A percentile compares a stretch with the other conserved stretches of the same genome.
Evolutionary conservation across 2,113 vertebrate genomes (phyloP).

Genomic region (Sapajus apella): DNA sequence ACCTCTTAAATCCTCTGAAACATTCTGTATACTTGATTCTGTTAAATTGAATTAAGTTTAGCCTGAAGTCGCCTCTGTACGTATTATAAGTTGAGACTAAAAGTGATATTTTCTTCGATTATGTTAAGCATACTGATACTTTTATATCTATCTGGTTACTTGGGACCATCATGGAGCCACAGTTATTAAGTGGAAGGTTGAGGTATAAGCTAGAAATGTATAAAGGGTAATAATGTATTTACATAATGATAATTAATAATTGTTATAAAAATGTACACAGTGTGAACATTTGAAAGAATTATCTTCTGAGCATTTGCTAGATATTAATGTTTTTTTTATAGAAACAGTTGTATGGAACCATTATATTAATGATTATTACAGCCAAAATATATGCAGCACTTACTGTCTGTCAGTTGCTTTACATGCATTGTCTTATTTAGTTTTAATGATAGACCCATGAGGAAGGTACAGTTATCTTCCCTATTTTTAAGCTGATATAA

Average conservation of each 20-base stretch:
- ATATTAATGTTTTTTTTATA: neutral
- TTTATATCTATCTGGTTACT: neutral
- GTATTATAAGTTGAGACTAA: neutral
- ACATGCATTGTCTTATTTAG: neutral
- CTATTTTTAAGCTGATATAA: neutral
- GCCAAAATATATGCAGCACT: neutral
- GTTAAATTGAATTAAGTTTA: neutral
- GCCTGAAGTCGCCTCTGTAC: neutral
- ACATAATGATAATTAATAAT: neutral
- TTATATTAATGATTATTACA: neutral
- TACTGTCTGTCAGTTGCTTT: neutral
- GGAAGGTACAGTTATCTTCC: neutral
- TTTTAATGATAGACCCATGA: neutral
- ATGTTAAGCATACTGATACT: neutral
- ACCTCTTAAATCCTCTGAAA: neutral
- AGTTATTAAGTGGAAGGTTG: neutral
- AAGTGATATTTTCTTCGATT: neutral
- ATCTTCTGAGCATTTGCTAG: neutral
- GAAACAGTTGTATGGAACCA: neutral
- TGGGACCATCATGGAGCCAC: neutral
- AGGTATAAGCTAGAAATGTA: neutral
- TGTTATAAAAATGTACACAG: neutral
- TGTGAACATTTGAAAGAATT: neutral
- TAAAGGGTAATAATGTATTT: neutral
- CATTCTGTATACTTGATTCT: neutral